phyloP scores from a whole-genome alignment of 2,888 invertebrate genomes.

The Monopis laevigella region DNA sequence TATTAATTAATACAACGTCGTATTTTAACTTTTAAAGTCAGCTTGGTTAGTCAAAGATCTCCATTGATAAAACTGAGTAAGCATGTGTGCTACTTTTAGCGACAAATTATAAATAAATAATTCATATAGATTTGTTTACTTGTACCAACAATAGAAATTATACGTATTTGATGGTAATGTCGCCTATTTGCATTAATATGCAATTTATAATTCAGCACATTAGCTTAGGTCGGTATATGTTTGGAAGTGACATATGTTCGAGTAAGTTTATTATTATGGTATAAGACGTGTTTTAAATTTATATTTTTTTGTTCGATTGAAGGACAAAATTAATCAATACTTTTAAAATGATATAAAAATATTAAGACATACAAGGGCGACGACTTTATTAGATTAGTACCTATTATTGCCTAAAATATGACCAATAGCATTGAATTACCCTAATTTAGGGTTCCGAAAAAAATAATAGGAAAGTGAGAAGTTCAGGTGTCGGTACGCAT shows the following conservation, averaged over 20 bases:
- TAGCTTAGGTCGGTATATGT: slow-evolving; percentile 31
- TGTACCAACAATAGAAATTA: slow-evolving; percentile 22
- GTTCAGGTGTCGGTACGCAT: no score
- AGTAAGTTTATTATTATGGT: slow-evolving; percentile 18
- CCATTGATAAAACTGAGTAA: no score
- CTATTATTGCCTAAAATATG: no score
- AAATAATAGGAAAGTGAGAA: background rate
- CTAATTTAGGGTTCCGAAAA: background rate
- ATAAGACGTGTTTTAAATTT: background rate
- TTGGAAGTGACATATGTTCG: slow-evolving; percentile 59
- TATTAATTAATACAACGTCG: no score
- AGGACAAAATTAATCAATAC: no score
- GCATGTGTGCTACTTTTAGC: slow-evolving; percentile 2
- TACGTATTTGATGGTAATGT: slow-evolving; percentile 32
- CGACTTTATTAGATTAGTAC: no score
- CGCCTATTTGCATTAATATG: slow-evolving; percentile 46
- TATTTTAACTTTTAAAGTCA: no score
- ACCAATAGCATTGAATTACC: background rate
- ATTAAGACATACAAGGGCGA: no score
- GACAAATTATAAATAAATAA: background rate
- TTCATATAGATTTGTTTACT: slow-evolving; percentile 7
- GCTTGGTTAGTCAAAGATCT: no score
- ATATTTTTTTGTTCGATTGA: no score
- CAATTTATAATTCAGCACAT: slow-evolving; percentile 48
- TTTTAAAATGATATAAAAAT: no score